These are phyloP conservation scores for Podarcis cretensis DNA, from an alignment of 2,113 vertebrate species.

Conservation along the genomic window DNA sequence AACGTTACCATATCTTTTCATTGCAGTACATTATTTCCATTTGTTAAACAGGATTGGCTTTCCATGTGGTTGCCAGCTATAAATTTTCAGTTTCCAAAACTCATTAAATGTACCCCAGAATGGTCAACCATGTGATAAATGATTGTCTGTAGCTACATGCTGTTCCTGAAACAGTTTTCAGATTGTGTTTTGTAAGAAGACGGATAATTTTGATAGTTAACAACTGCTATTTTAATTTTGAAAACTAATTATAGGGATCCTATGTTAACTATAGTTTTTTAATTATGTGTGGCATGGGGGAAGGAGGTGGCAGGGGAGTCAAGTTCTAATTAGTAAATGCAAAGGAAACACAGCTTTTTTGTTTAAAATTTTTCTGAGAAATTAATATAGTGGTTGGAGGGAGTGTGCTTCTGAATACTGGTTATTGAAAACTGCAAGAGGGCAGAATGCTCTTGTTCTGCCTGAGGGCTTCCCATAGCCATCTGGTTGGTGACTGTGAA, in stretches of 20 bases:
- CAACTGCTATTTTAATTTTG: neutral
- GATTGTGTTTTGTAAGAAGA: neutral
- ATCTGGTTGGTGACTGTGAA: too few species aligned
- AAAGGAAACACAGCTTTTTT: conserved; percentile 15
- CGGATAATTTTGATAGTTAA: neutral
- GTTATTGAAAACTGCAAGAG: too few species aligned
- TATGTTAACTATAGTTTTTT: neutral
- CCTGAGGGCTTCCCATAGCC: too few species aligned
- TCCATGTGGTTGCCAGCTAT: neutral
- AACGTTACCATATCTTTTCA: too few species aligned
- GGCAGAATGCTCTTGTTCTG: too few species aligned
- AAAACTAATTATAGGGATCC: neutral
- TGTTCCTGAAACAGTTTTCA: neutral
- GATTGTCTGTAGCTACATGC: neutral
- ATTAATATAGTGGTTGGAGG: conserved; percentile 16
- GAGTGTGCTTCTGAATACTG: too few species aligned
- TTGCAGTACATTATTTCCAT: neutral
- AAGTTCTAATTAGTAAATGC: neutral
- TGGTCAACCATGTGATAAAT: neutral
- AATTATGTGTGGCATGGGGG: neutral
- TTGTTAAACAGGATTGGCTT: neutral
- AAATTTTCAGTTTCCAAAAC: neutral
- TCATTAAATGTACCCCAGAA: neutral
- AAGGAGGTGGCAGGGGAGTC: too few species aligned
- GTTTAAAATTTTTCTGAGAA: conserved; percentile 17